Evolutionary conservation across 2,888 invertebrate genomes (phyloP), one percentile per base, ranked within the genome.

Genomic region (Digitonthophagus gazella): DNA sequence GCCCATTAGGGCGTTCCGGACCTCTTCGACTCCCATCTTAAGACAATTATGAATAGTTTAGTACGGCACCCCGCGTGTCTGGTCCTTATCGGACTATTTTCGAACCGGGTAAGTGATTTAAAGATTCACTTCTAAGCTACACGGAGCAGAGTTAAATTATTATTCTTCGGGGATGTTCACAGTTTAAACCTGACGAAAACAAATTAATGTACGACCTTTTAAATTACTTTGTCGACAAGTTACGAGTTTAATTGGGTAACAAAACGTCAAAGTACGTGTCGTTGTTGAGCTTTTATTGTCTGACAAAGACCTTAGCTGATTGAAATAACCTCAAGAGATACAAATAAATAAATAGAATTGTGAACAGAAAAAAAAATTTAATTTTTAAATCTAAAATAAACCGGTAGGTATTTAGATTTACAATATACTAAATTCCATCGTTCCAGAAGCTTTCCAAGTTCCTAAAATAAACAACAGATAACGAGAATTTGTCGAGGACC

Each of bases 401-500:
- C n/a, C n/a, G n/a, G n/a, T n/a, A n/a, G n/a, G n/a, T n/a, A n/a
- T n/a, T n/a, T n/a, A n/a, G n/a, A n/a, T n/a, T n/a, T n/a, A n/a
- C n/a, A n/a, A n/a, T n/a, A n/a, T n/a, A n/a, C n/a, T n/a, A n/a
- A n/a, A n/a, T n/a, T n/a, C n/a, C n/a, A n/a, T n/a, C 8, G 8
- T 44, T 44, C 28, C 11, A 11, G 28, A 44, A 44, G 28, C 28
- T 11, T 44, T 44, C 11, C 28, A 44, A 44, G 11, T 8, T 44
- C 28, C 28, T 11, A 44, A 44, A 44, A 44, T 44, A 44, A 44
- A 44, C 28, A 44, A 44, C 28, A 44, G 28, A 44, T 44, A 44
- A 44, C 28, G 28, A 44, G 28, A 44, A 44, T 44, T 44, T 44
- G 28, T 44, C 61, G 61, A 61, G 61, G 19, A 20, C 61, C 61